Conservation (phyloP, 2,113 vertebrate genomes). For the Triplophysa siluroides region DNA sequence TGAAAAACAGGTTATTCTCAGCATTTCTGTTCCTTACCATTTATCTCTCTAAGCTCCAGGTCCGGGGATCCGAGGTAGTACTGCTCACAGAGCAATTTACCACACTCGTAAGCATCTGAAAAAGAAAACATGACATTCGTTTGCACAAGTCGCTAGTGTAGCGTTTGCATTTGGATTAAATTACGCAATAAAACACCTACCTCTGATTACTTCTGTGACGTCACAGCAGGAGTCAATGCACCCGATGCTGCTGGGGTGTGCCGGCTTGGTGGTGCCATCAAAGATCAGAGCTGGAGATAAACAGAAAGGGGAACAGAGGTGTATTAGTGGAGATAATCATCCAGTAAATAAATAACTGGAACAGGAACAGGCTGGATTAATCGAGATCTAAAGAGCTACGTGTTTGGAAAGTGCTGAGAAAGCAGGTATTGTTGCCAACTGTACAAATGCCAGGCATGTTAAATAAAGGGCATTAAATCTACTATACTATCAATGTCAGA, state of each 20-base stretch:
- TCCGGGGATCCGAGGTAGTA: constrained; percentile 85
- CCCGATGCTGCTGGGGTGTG: constrained; percentile 84
- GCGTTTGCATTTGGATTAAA: neutral
- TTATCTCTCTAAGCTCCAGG: constrained; percentile 81
- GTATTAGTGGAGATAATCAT: constrained; percentile 7
- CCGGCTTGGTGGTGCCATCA: constrained; percentile 79
- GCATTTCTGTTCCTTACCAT: constrained; percentile 67
- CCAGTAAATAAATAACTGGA: constrained; percentile 2
- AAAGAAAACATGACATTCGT: constrained; percentile 3
- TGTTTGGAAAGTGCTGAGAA: constrained; percentile 9
- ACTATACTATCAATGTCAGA: neutral
- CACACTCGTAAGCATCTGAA: constrained; percentile 85
- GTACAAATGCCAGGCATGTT: neutral
- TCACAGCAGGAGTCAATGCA: constrained; percentile 84
- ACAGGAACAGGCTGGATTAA: neutral
- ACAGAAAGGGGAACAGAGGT: constrained; percentile 57
- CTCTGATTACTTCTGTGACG: constrained; percentile 80
- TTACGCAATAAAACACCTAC: constrained; percentile 59
- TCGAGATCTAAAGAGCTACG: neutral
- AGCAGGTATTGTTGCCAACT: neutral
- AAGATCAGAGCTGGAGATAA: constrained; percentile 78
- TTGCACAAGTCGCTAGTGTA: neutral
- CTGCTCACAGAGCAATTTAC: constrained; percentile 86
- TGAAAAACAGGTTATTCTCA: neutral
- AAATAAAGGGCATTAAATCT: too few species aligned